Evolutionary conservation across 2,113 vertebrate species (phyloP).

Genomic region (Phainopepla nitens): DNA sequence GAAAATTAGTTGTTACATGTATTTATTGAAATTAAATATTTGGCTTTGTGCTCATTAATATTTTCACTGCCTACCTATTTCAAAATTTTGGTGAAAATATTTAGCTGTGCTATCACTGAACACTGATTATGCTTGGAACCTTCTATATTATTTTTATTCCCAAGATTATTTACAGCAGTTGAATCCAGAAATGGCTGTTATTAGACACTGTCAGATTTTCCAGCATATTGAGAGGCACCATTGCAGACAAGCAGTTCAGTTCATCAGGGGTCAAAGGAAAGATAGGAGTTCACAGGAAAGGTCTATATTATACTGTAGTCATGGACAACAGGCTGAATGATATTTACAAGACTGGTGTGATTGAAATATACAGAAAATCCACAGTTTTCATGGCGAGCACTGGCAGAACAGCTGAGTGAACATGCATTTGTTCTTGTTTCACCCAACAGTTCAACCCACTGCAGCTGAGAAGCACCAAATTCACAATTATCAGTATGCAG

Average conservation of each 20-base stretch:
- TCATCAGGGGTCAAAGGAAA: not conserved
- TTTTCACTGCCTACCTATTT: not conserved
- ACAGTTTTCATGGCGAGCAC: not conserved
- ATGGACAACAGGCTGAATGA: not conserved
- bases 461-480: not conserved
- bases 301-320: not conserved
- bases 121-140: not conserved
- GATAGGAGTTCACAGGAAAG: not conserved
- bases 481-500: not conserved
- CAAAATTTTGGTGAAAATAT: not conserved
- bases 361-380: not conserved
- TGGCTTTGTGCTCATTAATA: not conserved
- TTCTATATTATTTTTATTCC: not conserved
- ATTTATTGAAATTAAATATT: not conserved
- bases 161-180: not conserved
- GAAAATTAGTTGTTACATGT: not conserved
- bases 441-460: not conserved
- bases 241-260: not conserved
- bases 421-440: fast-evolving
- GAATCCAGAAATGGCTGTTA: not conserved
- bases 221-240: not conserved
- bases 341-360: not conserved
- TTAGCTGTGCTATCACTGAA: not conserved
- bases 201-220: not conserved
- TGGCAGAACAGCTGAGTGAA: not conserved